phyloP scores from a whole-genome alignment of 2,113 vertebrate species.

The Istiophorus platypterus region DNA sequence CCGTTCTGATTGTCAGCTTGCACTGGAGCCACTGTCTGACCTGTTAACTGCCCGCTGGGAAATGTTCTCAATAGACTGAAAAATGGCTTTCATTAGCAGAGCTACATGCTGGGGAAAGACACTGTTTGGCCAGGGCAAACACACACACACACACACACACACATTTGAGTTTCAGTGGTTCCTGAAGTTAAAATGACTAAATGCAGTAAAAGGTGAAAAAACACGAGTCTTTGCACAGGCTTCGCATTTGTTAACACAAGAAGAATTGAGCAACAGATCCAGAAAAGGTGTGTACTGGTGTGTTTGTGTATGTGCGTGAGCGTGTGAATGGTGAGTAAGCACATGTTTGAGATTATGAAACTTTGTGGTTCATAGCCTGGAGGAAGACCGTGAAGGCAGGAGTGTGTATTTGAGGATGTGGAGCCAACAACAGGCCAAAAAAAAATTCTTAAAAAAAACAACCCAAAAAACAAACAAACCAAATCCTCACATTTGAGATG shows the following conservation, averaged over 20 bases:
- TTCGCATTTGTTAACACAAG: slow-evolving; percentile 12
- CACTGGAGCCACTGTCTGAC: not conserved
- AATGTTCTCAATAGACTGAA: slow-evolving; percentile 45
- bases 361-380: no score
- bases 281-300: slow-evolving; percentile 7
- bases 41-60: slow-evolving; percentile 39
- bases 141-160: not conserved
- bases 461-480: no score
- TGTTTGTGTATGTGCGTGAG: slow-evolving; percentile 16
- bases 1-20: not conserved
- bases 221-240: not conserved
- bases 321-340: slow-evolving; percentile 33
- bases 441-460: not conserved
- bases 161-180: not conserved
- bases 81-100: slow-evolving; percentile 38
- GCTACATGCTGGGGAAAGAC: not conserved
- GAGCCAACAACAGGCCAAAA: slow-evolving; percentile 41
- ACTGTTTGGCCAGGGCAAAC: not conserved
- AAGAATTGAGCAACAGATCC: slow-evolving; percentile 44
- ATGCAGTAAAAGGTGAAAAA: not conserved
- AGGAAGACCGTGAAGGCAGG: not conserved
- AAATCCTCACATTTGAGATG: no score
- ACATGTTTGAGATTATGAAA: slow-evolving; percentile 63
- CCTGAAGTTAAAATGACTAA: slow-evolving; percentile 6
- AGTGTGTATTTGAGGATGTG: slow-evolving; percentile 13